These are phyloP conservation scores for Zaprionus davidi DNA, from an alignment of 1,140 invertebrate species.

Conservation along the genomic window DNA sequence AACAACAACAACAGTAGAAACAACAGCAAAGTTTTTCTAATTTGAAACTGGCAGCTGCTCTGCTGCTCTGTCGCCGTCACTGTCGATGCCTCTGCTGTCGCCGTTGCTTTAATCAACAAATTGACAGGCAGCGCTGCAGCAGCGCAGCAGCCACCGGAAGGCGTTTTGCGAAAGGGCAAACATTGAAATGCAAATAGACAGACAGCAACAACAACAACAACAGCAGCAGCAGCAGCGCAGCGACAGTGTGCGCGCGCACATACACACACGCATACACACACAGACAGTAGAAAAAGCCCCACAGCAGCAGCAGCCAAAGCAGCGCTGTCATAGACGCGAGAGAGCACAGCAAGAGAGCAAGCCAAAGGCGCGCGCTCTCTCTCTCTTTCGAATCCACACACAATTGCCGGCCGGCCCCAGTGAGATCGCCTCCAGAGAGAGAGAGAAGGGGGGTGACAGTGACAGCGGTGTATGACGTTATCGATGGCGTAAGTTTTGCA, in stretches of 20 bases:
- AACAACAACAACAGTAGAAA: slow-evolving; percentile 23
- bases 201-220: slow-evolving; percentile 15
- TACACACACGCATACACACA: slow-evolving; percentile 16
- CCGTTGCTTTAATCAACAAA: slow-evolving; percentile 51
- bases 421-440: slow-evolving; percentile 21
- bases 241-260: slow-evolving; percentile 56
- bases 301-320: slow-evolving; percentile 5
- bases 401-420: slow-evolving; percentile 70
- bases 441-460: neutral
- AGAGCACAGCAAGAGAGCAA: slow-evolving; percentile 8
- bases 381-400: slow-evolving; percentile 28
- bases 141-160: slow-evolving; percentile 56
- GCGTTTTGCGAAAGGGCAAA: slow-evolving; percentile 71
- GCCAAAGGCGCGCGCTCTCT: slow-evolving; percentile 5
- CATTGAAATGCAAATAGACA: slow-evolving; percentile 57
- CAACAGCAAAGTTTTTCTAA: slow-evolving; percentile 47
- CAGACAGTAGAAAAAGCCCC: slow-evolving; percentile 1
- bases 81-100: slow-evolving; percentile 21
- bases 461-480: slow-evolving; percentile 54
- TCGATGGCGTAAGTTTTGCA: slow-evolving; percentile 68
- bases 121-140: slow-evolving; percentile 41
- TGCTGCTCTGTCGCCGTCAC: slow-evolving; percentile 11
- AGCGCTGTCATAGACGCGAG: slow-evolving; percentile 7
- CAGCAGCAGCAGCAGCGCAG: slow-evolving; percentile 27
- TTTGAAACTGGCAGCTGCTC: slow-evolving; percentile 41